Evolutionary conservation across 2,113 vertebrate genomes (phyloP).

Genomic region (Vireo altiloquus): DNA sequence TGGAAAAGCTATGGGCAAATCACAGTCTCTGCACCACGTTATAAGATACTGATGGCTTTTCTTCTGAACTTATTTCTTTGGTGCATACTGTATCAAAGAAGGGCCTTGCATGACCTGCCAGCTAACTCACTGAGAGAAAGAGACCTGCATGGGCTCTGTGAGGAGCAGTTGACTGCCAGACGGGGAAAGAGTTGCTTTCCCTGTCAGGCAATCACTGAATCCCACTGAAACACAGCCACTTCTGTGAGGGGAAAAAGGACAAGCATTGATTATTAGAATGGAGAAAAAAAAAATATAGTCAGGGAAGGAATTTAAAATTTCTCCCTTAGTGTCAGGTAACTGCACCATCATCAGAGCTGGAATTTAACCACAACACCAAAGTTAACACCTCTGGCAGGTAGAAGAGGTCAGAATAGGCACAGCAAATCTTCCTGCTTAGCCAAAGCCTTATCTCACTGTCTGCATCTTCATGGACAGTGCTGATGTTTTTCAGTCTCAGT

Average conservation of each 20-base stretch:
- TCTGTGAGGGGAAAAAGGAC: background rate
- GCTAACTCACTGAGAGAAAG: background rate
- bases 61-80: background rate
- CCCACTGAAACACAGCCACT: background rate
- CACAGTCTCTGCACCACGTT: background rate
- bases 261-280: background rate
- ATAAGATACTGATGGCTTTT: background rate
- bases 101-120: background rate
- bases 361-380: background rate
- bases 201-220: background rate
- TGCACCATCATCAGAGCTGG: background rate
- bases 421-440: background rate
- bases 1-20: background rate
- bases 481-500: background rate
- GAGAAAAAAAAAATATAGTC: background rate
- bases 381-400: background rate
- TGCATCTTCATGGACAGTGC: background rate
- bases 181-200: background rate
- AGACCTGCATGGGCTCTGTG: fast-evolving
- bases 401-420: background rate
- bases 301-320: background rate
- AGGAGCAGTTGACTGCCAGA: background rate
- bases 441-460: background rate
- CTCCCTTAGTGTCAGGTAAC: background rate
- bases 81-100: background rate